Evolutionary conservation across 2,113 vertebrate species (phyloP).

Genomic region (Clarias macrocephalus): DNA sequence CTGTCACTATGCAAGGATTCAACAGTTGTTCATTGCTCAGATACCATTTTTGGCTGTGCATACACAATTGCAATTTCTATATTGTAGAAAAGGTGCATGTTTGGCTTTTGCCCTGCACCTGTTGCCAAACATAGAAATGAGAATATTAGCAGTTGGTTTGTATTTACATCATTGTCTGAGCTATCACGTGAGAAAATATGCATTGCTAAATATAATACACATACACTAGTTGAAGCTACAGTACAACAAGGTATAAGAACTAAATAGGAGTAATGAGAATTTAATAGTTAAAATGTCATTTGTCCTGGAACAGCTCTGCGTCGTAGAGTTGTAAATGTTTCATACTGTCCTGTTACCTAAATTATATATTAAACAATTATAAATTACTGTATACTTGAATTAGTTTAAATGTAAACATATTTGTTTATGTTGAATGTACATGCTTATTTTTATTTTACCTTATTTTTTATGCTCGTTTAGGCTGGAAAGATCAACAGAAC

Average conservation of each 20-base stretch:
- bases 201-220: not conserved
- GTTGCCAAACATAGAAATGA: not conserved
- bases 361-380: too few species aligned
- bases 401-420: not conserved
- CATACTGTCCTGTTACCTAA: not conserved
- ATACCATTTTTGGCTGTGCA: too few species aligned
- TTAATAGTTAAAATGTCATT: not conserved
- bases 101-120: too few species aligned
- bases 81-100: too few species aligned
- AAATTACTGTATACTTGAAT: not conserved
- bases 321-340: not conserved
- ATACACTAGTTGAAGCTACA: not conserved
- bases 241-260: not conserved
- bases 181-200: not conserved
- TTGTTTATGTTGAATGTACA: not conserved
- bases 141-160: not conserved
- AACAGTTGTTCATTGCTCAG: too few species aligned
- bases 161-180: not conserved
- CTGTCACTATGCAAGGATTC: too few species aligned
- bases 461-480: not conserved
- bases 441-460: not conserved
- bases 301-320: not conserved
- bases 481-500: not conserved
- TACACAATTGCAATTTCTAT: too few species aligned
- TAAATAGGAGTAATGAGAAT: not conserved